Conservation (phyloP, 2,797 vertebrate species). For the Protosalanx chinensis region DNA sequence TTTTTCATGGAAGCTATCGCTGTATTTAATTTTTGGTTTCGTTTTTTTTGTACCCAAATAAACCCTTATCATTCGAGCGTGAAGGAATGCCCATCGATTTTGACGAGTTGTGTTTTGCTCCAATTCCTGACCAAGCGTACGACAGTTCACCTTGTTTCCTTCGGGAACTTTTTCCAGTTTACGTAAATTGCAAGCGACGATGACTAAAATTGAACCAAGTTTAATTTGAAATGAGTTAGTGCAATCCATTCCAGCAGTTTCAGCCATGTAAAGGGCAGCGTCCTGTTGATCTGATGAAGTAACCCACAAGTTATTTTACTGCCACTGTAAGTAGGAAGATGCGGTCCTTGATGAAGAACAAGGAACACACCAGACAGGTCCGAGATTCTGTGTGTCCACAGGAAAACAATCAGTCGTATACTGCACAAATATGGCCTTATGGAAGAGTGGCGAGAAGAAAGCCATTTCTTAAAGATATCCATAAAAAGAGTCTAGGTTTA, state of each 20-base stretch:
- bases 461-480: too few species aligned
- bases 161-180: not conserved
- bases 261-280: too few species aligned
- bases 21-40: constrained; percentile 31
- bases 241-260: not conserved
- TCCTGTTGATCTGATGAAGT: too few species aligned
- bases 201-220: too few species aligned
- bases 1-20: constrained; percentile 32
- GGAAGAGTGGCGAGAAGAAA: too few species aligned
- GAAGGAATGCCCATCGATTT: not conserved
- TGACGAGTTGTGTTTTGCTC: constrained; percentile 23
- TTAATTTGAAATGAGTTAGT: not conserved
- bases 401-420: too few species aligned
- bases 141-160: not conserved
- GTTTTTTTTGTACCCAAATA: constrained; percentile 39
- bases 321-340: constrained; percentile 19
- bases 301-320: not conserved
- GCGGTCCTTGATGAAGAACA: constrained; percentile 60
- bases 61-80: constrained; percentile 44
- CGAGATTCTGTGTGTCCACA: too few species aligned
- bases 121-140: not conserved
- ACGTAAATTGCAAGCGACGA: too few species aligned
- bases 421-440: too few species aligned
- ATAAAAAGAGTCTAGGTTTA: too few species aligned
- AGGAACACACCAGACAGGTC: too few species aligned